phyloP scores from a whole-genome alignment of 2,888 invertebrate genomes.

The Allolobophora icterica region DNA sequence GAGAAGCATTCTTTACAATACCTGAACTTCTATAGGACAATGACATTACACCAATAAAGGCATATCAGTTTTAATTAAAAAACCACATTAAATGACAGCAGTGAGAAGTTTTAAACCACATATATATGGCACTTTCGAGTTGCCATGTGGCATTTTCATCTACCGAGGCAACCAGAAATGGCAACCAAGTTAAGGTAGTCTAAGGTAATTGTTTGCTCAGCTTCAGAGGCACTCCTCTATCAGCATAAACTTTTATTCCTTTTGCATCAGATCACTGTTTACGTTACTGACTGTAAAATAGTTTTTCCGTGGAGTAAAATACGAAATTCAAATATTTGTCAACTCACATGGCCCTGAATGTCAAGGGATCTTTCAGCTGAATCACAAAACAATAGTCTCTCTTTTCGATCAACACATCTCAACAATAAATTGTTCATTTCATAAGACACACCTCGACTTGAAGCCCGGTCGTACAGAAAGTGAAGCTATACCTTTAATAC shows the following conservation, averaged over 20 bases:
- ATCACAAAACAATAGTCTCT: not conserved
- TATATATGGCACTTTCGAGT: not conserved
- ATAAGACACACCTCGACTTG: too few relatives aligned
- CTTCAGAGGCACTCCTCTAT: not conserved
- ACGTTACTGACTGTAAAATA: not conserved
- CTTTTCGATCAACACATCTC: not conserved
- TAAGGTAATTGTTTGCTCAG: not conserved
- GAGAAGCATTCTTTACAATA: not conserved
- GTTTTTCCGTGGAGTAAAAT: not conserved
- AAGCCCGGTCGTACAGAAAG: too few relatives aligned
- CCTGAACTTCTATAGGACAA: conserved; percentile 1
- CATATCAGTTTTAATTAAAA: not conserved
- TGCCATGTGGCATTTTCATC: not conserved
- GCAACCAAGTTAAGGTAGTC: not conserved
- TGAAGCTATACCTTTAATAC: too few relatives aligned
- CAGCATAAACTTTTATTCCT: not conserved
- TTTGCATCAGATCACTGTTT: not conserved
- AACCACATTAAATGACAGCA: not conserved
- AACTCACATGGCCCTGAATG: not conserved
- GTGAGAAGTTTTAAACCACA: not conserved
- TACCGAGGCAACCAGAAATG: not conserved
- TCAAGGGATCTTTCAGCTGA: not conserved
- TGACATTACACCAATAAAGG: conserved; percentile 13
- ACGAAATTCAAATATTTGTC: not conserved
- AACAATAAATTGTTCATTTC: too few relatives aligned